Base-by-base conservation (phyloP, 2,113 vertebrate genomes). In the Spermophilus dauricus region DNA sequence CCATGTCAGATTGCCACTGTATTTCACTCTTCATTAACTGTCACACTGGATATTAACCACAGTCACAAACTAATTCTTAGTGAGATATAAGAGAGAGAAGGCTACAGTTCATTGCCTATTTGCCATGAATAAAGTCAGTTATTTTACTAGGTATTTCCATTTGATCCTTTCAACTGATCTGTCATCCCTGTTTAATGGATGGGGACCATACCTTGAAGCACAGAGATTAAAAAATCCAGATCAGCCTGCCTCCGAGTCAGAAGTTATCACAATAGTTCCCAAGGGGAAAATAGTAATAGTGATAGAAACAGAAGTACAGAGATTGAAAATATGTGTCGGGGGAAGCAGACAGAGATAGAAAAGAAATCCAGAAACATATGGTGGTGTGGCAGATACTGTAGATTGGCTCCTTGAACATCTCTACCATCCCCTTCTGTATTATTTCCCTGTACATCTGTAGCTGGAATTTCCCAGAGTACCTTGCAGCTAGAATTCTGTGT, bases 1-100 rank as follows among this genome's bases (percentile, higher is more conserved):
- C 11, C 16, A 1, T 28, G 32, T 69, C 14, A 39, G 14, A 61
- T 87, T 72, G 24, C 58, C 20, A 2, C 5, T 16, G 4, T 26
- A 32, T 42, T 95, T 73, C 18, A 39, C 48, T 69, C 82, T 76
- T 70, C 13, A 24, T 75, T 63, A 86, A 39, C n/a, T 45, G 10
- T 65, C 67, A 72, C 8, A 9, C 4, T 61, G 48, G 42, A 42
- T 73, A 78, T 45, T 73, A 80, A 80, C 91, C n/a, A 80, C 13
- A 45, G 24, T 56, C 24, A 91, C n/a, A 93, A 72, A 75, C 48
- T 30, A 48, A 82, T 91, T 96, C 82, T 87, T 65, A 83, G 12
- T 37, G 42, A 83, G 11, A 8, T 83, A 28, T 32, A 69, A 16
- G 58, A 80, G 53, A 72, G 48, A 77, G 39, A 20, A 48, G 39